Base-by-base conservation (phyloP, 1,140 invertebrate genomes). In the Neodiprion virginianus region DNA sequence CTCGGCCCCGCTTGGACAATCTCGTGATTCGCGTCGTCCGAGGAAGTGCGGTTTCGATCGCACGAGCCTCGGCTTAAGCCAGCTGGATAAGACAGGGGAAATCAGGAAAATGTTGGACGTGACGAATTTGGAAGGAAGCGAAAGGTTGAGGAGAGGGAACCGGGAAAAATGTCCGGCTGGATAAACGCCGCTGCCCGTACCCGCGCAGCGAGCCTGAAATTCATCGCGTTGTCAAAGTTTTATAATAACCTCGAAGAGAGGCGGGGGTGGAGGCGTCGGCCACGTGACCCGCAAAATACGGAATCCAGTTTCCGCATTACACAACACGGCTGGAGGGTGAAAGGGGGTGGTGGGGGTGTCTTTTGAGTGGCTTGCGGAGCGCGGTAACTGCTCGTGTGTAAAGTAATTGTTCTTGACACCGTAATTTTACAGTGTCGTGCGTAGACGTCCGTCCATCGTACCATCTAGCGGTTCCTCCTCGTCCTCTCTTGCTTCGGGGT, bases 401-500 rank as follows among this genome's bases (percentile, higher is more conserved):
- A 84, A 78, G 78, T 87, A 84, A 88, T 88, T 87, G 86, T 88
- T 88, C 87, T 84, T 86, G 87, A 88, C 87, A 86, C 81, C 76
- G 86, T 88, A 88, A 88, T 88, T 88, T 88, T 88, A 88, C 87
- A 88, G 86, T 87, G 87, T 86, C 87, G 85, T 88, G 87, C 83
- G 80, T 88, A 81, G 86, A 81, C 77, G 79, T 83, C 74, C 73
- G 68, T 78, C 78, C 77, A 79, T 80, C 48, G n/a, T 23, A 11
- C 48, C 40, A 49, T 50, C 40, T 40, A 40, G 48, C n/a, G 70
- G 48, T 61, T 61, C 53, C 53, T 61, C 53, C 28, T 3, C 28
- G 28, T 40, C 28, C 2, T 40, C 28, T 61, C n/a, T 61, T 61
- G 53, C 53, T 61, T 17, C 53, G 53, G 53, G 53, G 53, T 61